phyloP scores from a whole-genome alignment of 2,113 vertebrate genomes.

The Delphinapterus leucas region DNA sequence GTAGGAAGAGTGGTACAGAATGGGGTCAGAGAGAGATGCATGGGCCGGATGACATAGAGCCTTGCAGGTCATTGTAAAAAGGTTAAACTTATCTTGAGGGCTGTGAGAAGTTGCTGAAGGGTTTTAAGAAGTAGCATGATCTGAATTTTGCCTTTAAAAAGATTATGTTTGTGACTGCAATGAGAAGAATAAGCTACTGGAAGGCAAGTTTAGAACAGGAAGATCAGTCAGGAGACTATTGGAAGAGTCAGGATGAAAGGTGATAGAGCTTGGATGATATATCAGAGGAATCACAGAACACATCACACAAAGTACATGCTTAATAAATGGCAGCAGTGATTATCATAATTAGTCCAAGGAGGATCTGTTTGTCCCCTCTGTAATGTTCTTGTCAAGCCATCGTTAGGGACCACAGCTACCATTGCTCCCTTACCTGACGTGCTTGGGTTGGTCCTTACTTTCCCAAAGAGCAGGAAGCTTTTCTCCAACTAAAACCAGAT shows the following conservation, averaged over 20 bases:
- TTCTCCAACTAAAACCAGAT: neutral
- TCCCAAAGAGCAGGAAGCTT: neutral
- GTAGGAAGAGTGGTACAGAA: neutral
- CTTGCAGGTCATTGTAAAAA: neutral
- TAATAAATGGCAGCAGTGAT: neutral
- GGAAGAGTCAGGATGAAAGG: neutral
- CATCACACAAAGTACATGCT: neutral
- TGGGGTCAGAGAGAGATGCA: no score
- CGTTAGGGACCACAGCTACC: no score
- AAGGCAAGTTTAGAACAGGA: neutral
- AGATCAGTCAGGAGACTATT: neutral
- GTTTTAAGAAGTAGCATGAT: neutral
- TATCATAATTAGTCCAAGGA: neutral
- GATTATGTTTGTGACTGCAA: neutral
- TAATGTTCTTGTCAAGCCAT: accelerated
- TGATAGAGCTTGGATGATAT: neutral
- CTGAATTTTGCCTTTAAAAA: neutral
- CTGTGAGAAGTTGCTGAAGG: neutral
- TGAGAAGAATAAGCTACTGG: neutral
- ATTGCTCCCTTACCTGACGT: neutral
- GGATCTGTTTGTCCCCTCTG: neutral
- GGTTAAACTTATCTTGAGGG: neutral
- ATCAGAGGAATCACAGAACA: neutral
- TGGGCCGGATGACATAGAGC: neutral
- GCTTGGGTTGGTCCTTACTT: neutral